Percentiles rank a stretch among this genome's conserved stretches.
phyloP scores from a whole-genome alignment of 2,888 invertebrate genomes.

The Belgica antarctica region DNA sequence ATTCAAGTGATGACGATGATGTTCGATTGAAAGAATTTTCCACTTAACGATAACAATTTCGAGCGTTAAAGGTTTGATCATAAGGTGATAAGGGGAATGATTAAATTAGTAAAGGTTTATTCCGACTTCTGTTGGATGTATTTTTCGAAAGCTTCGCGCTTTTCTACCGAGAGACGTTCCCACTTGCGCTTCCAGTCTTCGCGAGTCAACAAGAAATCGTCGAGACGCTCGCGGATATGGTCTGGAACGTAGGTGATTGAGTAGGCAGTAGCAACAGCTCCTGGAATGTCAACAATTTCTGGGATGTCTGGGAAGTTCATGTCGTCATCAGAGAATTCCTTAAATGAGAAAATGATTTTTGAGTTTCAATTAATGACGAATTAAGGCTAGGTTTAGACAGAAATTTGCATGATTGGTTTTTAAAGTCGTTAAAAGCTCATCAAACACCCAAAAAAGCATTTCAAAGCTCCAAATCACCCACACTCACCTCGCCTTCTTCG shows the following conservation, averaged over 20 bases:
- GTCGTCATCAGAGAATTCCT: not conserved
- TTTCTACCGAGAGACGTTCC: conserved; percentile 24
- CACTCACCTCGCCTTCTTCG: no score
- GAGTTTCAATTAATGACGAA: not conserved
- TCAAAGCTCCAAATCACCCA: no score
- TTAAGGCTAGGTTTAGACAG: no score
- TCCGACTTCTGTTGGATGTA: conserved; percentile 3
- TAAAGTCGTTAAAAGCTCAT: no score
- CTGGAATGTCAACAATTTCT: conserved; percentile 22
- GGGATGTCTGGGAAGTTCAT: conserved; percentile 37
- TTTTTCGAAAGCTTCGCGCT: not conserved
- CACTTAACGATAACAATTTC: not conserved
- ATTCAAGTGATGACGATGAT: no score
- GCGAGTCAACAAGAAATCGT: conserved; percentile 33
- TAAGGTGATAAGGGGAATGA: not conserved
- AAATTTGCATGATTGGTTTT: no score
- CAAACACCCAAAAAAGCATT: no score
- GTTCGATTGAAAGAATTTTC: not conserved
- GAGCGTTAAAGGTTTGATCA: not conserved
- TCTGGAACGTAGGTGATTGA: conserved; percentile 2
- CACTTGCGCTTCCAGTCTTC: conserved; percentile 34
- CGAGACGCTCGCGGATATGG: not conserved
- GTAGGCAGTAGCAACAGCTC: not conserved
- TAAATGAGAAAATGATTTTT: not conserved
- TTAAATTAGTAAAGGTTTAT: not conserved